These are phyloP conservation scores for Brachionus rubens DNA, from an alignment of 1,140 invertebrate genomes.

Conservation along the genomic window DNA sequence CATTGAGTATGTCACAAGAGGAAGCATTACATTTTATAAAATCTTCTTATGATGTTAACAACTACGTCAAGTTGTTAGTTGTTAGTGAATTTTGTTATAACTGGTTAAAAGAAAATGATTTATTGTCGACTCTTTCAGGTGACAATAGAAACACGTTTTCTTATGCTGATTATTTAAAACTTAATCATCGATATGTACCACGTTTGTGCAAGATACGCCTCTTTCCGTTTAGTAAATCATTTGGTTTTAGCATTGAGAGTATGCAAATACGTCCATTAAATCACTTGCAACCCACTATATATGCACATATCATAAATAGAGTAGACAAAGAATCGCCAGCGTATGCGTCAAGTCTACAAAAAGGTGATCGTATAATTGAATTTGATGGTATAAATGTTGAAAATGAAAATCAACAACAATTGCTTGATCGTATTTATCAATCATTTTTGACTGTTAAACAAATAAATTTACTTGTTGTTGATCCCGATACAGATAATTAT, in stretches of 20 bases:
- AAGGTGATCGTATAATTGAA: slow-evolving; percentile 83
- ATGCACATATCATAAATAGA: slow-evolving; percentile 74
- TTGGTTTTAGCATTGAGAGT: slow-evolving; percentile 38
- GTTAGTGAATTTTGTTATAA: slow-evolving; percentile 22
- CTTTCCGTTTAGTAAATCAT: slow-evolving; percentile 22
- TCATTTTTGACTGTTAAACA: slow-evolving; percentile 69
- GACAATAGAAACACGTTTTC: slow-evolving; percentile 23
- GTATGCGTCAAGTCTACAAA: slow-evolving; percentile 76
- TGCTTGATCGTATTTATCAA: slow-evolving; percentile 65
- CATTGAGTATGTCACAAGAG: slow-evolving; percentile 1
- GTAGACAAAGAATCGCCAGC: slow-evolving; percentile 89
- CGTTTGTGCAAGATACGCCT: slow-evolving; percentile 11
- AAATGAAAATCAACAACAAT: slow-evolving; percentile 87
- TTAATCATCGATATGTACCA: slow-evolving; percentile 14
- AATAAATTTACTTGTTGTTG: slow-evolving; percentile 82
- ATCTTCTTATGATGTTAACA: slow-evolving; percentile 35
- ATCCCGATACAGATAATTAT: slow-evolving; percentile 73
- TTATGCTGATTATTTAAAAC: slow-evolving; percentile 37
- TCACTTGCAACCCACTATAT: not conserved
- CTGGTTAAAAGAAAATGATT: slow-evolving; percentile 29
- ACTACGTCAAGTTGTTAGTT: slow-evolving; percentile 36
- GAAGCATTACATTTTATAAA: slow-evolving; percentile 40
- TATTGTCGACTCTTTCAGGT: not conserved
- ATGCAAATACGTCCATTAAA: not conserved
- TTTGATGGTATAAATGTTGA: slow-evolving; percentile 70